A percentile compares a stretch with the other conserved stretches of the same genome.
phyloP scores from a whole-genome alignment of 2,113 vertebrate species.

The Callorhinus ursinus region DNA sequence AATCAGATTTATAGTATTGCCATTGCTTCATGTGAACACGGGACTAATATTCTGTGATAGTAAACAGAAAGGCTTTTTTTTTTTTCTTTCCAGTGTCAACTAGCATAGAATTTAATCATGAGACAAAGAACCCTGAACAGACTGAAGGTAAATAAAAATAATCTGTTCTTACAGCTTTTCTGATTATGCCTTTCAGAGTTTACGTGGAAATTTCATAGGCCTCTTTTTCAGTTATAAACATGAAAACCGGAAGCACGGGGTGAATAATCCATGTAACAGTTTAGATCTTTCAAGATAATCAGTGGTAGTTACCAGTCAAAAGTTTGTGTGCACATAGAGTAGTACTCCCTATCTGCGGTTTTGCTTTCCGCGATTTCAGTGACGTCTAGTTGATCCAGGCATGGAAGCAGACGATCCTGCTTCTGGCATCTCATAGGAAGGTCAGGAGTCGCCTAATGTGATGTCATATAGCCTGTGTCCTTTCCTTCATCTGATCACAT shows the following conservation, averaged over 20 bases:
- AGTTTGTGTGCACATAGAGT: not conserved
- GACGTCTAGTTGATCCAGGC: accelerated
- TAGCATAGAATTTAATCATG: not conserved
- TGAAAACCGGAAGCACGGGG: not conserved
- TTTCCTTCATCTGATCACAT: not conserved
- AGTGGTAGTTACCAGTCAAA: not conserved
- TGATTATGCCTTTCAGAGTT: not conserved
- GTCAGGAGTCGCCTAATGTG: not conserved
- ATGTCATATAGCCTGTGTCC: not conserved
- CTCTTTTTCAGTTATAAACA: not conserved
- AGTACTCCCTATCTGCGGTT: not conserved
- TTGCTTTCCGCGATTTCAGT: not conserved
- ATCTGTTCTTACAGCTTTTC: not conserved
- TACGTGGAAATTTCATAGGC: not conserved
- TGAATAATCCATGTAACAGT: not conserved
- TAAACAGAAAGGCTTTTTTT: not conserved
- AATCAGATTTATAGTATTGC: not conserved
- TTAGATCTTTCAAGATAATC: not conserved
- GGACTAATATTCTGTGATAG: not conserved
- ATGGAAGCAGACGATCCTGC: not conserved
- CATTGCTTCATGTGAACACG: too few species aligned
- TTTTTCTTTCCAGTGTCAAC: not conserved
- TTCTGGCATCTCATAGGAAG: not conserved
- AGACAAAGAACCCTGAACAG: not conserved
- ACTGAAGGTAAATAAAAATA: not conserved